Evolutionary conservation across 2,888 invertebrate species (phyloP), one percentile per base, ranked within the genome.

Genomic region (Thereva unica): DNA sequence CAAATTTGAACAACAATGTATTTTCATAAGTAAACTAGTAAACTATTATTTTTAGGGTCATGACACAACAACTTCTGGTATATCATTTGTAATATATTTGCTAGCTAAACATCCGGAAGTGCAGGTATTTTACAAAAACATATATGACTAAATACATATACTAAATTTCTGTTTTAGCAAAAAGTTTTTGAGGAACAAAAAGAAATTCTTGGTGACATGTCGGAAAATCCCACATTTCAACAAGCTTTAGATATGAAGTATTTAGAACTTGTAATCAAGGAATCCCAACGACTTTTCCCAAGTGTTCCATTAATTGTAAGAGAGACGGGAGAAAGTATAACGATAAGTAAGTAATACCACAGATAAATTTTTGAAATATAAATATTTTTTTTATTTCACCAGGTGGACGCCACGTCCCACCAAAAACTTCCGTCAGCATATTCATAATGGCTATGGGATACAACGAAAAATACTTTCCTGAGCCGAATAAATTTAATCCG

Each of bases 1-100:
- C 68, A 72, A 68, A 23, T n/a, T 4, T 5, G 47, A 37, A 5
- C 37, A 23, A 8, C 10, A 5, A 4, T 34, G 42, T 6, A 1
- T n/a, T 42, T 35, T 35, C 12, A 37, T 9, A 4, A 45, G 47
- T 41, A 55, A 5, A 45, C 40, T 47, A 47, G n/a, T n/a, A 38
- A 44, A 45, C 35, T 34, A 37, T 7, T 56, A 23, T 1, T 69
- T 74, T 23, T 68, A 85, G 85, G 85, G 85, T 0, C 85, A 85
- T 69, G 85, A 86, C 69, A 86, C 86, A 0, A 86, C 85, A 0
- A 83, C 85, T 0, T 85, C 86, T 1, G 86, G 84, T 0, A 79
- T 86, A 7, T 78, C 80, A 0, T 87, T 84, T 73, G 75, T 82
- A 0, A 75, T 84, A 0, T 83, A 81, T 71, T 78, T 84, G 67